These are phyloP conservation scores for Muscicapa comitata DNA, from an alignment of 2,797 vertebrate species.

Conservation along the genomic window DNA sequence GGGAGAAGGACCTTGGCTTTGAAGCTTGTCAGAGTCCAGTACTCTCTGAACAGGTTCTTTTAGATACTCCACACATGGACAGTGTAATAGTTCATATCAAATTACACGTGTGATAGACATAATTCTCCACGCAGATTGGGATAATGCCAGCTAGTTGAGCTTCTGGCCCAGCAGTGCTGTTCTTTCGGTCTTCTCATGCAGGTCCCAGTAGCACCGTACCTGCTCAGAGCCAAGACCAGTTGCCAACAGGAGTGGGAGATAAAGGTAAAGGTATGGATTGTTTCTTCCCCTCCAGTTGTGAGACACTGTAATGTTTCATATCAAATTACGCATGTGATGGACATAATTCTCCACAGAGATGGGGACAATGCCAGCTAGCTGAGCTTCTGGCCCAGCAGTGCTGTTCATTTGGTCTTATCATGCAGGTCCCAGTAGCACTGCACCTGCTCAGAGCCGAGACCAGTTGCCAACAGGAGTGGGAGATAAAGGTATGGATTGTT, in stretches of 20 bases:
- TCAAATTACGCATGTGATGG: not conserved
- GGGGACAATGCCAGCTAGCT: not conserved
- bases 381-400: not conserved
- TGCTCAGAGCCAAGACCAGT: not conserved
- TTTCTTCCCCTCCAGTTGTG: not conserved
- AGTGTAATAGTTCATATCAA: not conserved
- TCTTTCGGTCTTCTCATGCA: not conserved
- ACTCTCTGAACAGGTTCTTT: not conserved
- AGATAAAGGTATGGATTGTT: not conserved
- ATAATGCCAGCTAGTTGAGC: not conserved
- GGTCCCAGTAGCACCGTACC: not conserved
- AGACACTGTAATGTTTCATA: not conserved
- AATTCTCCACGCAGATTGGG: not conserved
- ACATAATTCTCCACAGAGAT: not conserved
- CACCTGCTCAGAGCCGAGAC: not conserved
- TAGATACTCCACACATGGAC: not conserved
- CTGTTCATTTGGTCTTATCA: not conserved
- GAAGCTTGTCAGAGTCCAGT: not conserved
- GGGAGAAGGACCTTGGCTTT: not conserved
- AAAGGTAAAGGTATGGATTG: not conserved
- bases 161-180: not conserved
- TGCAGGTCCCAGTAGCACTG: not conserved
- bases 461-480: not conserved
- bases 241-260: not conserved
- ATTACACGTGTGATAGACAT: not conserved